Evolutionary conservation across 2,888 invertebrate species (phyloP).

Genomic region (Tetragonisca angustula): DNA sequence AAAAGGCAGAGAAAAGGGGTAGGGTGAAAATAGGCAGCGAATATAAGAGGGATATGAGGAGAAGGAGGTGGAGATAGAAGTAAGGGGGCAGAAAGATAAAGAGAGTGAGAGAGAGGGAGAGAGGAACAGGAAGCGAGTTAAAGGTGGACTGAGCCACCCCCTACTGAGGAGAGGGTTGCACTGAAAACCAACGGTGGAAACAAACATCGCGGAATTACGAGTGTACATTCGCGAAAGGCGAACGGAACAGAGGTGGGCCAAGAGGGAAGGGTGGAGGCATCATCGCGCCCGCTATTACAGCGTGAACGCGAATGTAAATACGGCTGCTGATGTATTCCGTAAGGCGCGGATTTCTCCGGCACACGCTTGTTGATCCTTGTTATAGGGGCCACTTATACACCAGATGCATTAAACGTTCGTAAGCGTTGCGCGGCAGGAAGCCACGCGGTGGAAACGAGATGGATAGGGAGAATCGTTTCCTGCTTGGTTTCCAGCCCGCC

Average conservation of each 20-base stretch:
- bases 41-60: constrained; percentile 22
- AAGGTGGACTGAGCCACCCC: constrained; percentile 50
- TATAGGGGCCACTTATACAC: constrained; percentile 64
- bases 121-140: constrained; percentile 24
- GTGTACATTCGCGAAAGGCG: constrained; percentile 67
- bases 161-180: constrained; percentile 62
- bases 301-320: constrained; percentile 71
- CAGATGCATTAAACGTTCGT: constrained; percentile 62
- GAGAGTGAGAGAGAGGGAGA: constrained; percentile 1
- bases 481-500: not conserved
- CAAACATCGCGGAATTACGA: constrained; percentile 78
- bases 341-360: constrained; percentile 69
- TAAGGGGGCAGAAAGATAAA: constrained; percentile 1
- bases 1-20: not conserved
- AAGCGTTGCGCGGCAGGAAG: constrained; percentile 40
- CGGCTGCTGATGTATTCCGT: constrained; percentile 68
- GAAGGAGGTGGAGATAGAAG: constrained; percentile 10
- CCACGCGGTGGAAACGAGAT: constrained; percentile 5
- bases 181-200: constrained; percentile 77
- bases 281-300: constrained; percentile 67
- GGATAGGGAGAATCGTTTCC: constrained; percentile 11
- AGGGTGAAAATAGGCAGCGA: constrained; percentile 15
- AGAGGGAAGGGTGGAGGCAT: constrained; percentile 48
- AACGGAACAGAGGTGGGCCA: constrained; percentile 40
- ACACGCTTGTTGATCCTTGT: constrained; percentile 68